Conservation (phyloP, 2,888 invertebrate species). For the Seladonia tumulorum region DNA sequence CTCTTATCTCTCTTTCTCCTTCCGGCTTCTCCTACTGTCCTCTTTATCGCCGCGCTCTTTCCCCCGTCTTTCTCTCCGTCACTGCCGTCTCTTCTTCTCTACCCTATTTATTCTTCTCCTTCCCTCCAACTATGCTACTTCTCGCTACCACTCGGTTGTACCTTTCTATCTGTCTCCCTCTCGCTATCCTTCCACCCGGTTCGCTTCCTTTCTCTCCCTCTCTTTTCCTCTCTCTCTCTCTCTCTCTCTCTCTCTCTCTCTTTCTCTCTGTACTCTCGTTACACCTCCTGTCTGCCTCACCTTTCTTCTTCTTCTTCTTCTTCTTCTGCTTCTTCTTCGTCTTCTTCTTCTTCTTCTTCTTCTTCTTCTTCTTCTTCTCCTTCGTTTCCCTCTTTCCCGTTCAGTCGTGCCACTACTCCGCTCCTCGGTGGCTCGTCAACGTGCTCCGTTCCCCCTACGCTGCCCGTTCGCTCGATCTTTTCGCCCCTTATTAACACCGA, state of each 20-base stretch:
- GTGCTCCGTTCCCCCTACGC: constrained; percentile 8
- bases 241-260: not conserved
- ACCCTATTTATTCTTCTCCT: not conserved
- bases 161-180: constrained; percentile 6
- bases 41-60: constrained; percentile 15
- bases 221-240: not conserved
- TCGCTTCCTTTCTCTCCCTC: not conserved
- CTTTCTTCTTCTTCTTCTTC: constrained; percentile 10
- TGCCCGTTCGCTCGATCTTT: constrained; percentile 4
- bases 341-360: constrained; percentile 11
- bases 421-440: constrained; percentile 10
- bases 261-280: not conserved
- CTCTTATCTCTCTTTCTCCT: constrained; percentile 27
- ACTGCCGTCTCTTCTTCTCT: not conserved
- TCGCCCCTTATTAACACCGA: constrained; percentile 22
- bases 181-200: not conserved
- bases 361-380: not conserved
- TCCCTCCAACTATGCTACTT: constrained; percentile 8
- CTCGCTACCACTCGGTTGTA: not conserved
- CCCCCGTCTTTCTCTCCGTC: not conserved
- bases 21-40: constrained; percentile 3
- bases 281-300: not conserved
- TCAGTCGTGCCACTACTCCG: not conserved
- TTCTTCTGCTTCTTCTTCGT: not conserved
- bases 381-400: not conserved